phyloP scores from a whole-genome alignment of 2,888 invertebrate species.

The Leptopilina syphax region DNA sequence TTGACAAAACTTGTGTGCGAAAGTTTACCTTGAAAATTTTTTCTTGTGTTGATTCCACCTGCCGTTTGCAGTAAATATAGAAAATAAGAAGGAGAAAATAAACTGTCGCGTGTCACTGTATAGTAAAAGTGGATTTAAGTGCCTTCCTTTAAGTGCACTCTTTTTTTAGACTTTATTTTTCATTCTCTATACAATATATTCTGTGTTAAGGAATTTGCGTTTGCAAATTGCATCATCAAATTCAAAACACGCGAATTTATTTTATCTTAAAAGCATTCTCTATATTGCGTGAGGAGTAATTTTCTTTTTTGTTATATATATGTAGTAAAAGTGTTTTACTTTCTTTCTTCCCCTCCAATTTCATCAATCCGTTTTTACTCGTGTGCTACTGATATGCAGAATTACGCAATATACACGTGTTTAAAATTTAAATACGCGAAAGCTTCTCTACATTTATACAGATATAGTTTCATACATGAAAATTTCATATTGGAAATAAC shows the following conservation, averaged over 20 bases:
- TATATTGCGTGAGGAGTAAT: constrained; percentile 26
- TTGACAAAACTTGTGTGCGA: too few relatives aligned
- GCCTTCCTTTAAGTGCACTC: not conserved
- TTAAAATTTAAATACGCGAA: not conserved
- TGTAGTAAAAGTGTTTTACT: not conserved
- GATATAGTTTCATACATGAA: not conserved
- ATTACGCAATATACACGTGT: constrained; percentile 28
- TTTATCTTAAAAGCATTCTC: constrained; percentile 3
- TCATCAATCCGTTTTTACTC: constrained; percentile 9
- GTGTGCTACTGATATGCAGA: constrained; percentile 5
- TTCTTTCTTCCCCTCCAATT: not conserved
- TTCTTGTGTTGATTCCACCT: not conserved
- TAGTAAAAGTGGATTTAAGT: not conserved
- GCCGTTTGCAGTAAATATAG: not conserved
- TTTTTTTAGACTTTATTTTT: not conserved
- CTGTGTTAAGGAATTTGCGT: constrained; percentile 10
- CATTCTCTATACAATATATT: not conserved
- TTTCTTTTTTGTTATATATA: not conserved
- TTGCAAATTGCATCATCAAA: constrained; percentile 19
- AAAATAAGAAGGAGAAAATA: constrained; percentile 2
- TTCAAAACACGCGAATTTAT: not conserved
- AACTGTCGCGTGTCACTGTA: not conserved
- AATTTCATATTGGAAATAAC: not conserved
- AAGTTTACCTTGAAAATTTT: not conserved
- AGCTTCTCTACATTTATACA: not conserved